Percentiles rank a stretch among this genome's conserved stretches.
Evolutionary conservation across 2,113 vertebrate species (phyloP).

Genomic region (Suricata suricatta): DNA sequence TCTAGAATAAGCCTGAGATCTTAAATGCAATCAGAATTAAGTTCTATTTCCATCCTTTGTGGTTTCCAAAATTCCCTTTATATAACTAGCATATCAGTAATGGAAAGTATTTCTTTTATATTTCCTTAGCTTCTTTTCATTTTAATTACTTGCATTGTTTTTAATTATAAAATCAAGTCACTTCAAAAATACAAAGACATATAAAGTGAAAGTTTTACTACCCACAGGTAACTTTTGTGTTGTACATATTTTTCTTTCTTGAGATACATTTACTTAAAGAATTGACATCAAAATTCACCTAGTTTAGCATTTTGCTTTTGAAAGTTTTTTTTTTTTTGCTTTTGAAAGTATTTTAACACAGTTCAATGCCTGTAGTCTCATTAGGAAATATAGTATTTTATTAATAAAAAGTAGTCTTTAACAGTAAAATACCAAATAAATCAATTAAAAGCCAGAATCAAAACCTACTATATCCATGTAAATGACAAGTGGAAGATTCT

Average conservation of each 20-base stretch:
- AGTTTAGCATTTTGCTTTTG: not conserved
- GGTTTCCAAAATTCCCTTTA: not conserved
- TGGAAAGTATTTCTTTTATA: not conserved
- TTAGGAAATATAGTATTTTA: not conserved
- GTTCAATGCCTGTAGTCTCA: not conserved
- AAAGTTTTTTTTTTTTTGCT: not conserved
- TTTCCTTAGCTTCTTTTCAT: not conserved
- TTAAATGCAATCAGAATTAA: not conserved
- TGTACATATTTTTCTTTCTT: not conserved
- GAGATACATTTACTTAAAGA: not conserved
- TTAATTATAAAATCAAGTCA: not conserved
- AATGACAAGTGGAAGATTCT: not conserved
- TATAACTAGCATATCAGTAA: not conserved
- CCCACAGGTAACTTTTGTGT: not conserved
- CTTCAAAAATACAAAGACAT: not conserved
- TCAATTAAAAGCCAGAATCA: not conserved
- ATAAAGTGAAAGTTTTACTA: not conserved
- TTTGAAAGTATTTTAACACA: not conserved
- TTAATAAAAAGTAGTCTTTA: not conserved
- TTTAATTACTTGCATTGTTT: not conserved
- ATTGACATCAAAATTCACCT: not conserved
- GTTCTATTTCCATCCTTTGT: not conserved
- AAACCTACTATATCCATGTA: not conserved
- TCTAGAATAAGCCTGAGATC: not conserved
- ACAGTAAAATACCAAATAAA: not conserved